phyloP scores from a whole-genome alignment of 2,888 invertebrate genomes.

The Lamellibrachia satsuma region DNA sequence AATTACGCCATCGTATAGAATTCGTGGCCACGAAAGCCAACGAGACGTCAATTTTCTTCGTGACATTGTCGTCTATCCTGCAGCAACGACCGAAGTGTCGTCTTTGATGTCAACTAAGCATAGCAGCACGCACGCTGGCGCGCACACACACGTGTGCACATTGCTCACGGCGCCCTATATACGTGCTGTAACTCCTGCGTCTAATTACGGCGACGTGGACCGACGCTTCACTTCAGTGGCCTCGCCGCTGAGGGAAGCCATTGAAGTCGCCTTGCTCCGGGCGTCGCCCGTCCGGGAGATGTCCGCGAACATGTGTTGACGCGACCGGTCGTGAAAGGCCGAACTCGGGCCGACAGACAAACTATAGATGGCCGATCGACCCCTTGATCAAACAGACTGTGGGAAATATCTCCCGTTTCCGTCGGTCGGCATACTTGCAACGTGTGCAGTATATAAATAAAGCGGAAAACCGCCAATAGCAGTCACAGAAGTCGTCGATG shows the following conservation, averaged over 20 bases:
- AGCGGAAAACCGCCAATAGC: background rate
- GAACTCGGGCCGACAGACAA: background rate
- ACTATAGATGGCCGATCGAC: slow-evolving; percentile 10
- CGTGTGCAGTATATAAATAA: background rate
- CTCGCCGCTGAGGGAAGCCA: background rate
- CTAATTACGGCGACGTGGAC: background rate
- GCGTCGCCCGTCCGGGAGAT: background rate
- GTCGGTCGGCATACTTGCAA: background rate
- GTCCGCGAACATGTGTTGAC: background rate
- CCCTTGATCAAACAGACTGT: background rate
- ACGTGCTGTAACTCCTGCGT: background rate
- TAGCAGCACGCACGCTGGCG: background rate
- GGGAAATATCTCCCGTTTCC: background rate
- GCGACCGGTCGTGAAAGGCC: background rate
- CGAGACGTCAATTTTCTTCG: background rate
- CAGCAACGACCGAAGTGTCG: background rate
- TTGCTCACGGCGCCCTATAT: background rate
- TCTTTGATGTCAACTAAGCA: background rate
- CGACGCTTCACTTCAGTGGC: background rate
- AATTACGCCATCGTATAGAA: background rate
- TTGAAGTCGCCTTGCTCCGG: background rate
- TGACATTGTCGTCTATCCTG: background rate
- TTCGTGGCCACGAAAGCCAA: background rate
- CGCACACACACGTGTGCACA: background rate
- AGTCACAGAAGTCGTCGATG: background rate